Conservation (phyloP, 2,888 invertebrate genomes). For the Catocala sponsa region DNA sequence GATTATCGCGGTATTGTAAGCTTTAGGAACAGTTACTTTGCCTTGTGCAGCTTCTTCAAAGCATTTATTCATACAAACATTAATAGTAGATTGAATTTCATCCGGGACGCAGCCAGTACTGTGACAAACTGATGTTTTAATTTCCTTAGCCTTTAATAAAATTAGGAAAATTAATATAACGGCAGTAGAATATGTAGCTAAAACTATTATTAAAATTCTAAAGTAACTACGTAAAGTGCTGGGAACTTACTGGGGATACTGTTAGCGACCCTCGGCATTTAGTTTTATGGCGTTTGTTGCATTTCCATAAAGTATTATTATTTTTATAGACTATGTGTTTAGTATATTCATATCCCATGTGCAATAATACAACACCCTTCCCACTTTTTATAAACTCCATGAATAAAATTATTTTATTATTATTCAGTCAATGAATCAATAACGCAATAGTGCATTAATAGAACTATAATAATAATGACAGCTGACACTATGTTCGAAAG, state of each 20-base stretch:
- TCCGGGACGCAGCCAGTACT: background rate
- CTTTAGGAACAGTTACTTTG: no score
- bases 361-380: no score
- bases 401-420: no score
- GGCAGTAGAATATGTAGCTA: background rate
- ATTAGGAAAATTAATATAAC: background rate
- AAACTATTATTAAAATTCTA: background rate
- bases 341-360: background rate
- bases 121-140: background rate
- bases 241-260: background rate
- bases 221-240: background rate
- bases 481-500: no score
- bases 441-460: no score
- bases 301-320: background rate
- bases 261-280: conserved; percentile 1
- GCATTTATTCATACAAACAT: no score
- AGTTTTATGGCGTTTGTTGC: background rate
- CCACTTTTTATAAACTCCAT: no score
- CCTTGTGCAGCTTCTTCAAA: no score
- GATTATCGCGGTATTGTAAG: no score
- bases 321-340: background rate
- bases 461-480: no score
- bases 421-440: no score
- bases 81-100: background rate
- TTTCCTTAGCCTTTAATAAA: background rate